Conservation (phyloP, 37 sponge, comb jelly and placozoan genomes). For the Dysidea cf. avara region DNA sequence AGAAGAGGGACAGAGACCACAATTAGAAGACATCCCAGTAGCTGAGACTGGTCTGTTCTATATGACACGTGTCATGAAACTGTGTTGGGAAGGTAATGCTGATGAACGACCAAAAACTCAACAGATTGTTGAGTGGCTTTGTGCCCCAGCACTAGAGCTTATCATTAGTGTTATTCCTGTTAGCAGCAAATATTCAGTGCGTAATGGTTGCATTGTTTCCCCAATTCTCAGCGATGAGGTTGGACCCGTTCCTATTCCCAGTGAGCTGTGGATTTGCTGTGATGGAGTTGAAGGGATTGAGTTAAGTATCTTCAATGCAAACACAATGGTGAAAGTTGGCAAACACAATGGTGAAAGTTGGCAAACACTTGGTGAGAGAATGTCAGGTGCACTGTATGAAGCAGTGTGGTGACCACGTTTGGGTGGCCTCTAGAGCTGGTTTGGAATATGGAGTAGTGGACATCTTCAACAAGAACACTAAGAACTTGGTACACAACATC, state of each 20-base stretch:
- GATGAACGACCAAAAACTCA: conserved; percentile 33
- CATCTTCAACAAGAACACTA: conserved; percentile 46
- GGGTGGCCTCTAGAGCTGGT: conserved; percentile 73
- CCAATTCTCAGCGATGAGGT: conserved; percentile 16
- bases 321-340: conserved; percentile 63
- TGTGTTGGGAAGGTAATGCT: conserved; percentile 66
- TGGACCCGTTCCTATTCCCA: conserved; percentile 8
- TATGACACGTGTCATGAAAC: conserved; percentile 59
- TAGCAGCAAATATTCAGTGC: conserved; percentile 48
- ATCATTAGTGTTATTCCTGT: conserved; percentile 63
- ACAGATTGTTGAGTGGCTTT: conserved; percentile 36
- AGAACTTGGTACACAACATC: conserved; percentile 64
- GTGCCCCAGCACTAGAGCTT: conserved; percentile 31
- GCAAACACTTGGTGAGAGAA: conserved; percentile 46
- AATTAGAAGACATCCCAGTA: conserved; percentile 35
- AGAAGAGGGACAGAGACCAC: conserved; percentile 43
- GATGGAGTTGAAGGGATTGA: conserved; percentile 67
- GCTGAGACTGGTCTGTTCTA: conserved; percentile 49
- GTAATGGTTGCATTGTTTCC: conserved; percentile 46
- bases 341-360: conserved; percentile 60
- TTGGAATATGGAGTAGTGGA: conserved; percentile 67
- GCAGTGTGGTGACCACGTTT: conserved; percentile 68
- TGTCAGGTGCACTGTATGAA: conserved; percentile 67
- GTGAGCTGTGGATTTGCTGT: conserved; percentile 76
- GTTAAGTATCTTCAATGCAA: conserved; percentile 54